A percentile compares a stretch with the other conserved stretches of the same genome.
Evolutionary conservation across 2,888 invertebrate species (phyloP).

Genomic region (Lampropteryx suffumata): DNA sequence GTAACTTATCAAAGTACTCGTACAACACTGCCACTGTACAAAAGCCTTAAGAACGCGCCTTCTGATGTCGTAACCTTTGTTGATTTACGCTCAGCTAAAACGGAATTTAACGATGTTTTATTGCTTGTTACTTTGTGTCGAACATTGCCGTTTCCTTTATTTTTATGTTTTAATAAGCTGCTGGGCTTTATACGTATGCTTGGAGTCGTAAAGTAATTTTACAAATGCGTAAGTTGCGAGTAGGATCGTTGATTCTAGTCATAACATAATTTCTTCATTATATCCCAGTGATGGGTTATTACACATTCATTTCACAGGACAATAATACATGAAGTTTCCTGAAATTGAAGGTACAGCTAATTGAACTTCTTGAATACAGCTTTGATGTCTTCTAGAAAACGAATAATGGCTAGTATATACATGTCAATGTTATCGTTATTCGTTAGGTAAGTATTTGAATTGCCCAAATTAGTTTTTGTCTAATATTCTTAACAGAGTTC

Average conservation of each 20-base stretch:
- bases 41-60: conserved; percentile 1
- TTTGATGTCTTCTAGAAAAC: no score
- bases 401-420: no score
- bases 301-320: no score
- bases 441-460: no score
- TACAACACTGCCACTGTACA: background rate
- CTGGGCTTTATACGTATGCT: conserved; percentile 2
- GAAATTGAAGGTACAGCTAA: no score
- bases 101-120: conserved; percentile 20
- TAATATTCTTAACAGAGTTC: background rate
- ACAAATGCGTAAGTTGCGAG: background rate
- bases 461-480: background rate
- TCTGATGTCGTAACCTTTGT: conserved; percentile 27
- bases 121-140: conserved; percentile 40
- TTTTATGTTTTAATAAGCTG: conserved; percentile 20
- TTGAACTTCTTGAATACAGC: no score
- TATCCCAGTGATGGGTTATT: background rate
- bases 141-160: conserved; percentile 20
- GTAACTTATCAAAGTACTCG: no score
- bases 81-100: conserved; percentile 18
- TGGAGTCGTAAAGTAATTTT: conserved; percentile 5
- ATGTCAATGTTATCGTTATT: no score
- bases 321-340: no score
- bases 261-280: conserved; percentile 14
- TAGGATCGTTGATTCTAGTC: conserved; percentile 4